A percentile compares a stretch with the other conserved stretches of the same genome.
These are phyloP conservation scores for Calidris pygmaea DNA, from an alignment of 2,113 vertebrate species.

Conservation along the genomic window DNA sequence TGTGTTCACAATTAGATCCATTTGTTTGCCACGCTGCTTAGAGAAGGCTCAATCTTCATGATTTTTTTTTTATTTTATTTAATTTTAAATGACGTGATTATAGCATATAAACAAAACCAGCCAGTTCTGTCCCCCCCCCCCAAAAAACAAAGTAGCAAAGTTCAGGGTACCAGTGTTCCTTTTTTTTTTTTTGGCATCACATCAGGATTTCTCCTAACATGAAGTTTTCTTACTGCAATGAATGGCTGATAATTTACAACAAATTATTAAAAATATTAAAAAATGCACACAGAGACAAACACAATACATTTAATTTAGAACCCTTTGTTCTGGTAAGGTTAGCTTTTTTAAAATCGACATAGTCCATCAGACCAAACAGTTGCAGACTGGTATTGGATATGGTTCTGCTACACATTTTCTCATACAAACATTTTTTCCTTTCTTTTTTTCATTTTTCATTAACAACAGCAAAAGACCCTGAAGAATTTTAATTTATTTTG, in stretches of 20 bases:
- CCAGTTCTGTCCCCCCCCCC: accelerated
- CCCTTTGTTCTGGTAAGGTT: neutral
- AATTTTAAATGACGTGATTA: neutral
- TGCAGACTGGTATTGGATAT: neutral
- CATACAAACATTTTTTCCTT: neutral
- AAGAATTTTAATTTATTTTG: neutral
- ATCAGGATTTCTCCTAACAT: neutral
- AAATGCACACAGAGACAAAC: neutral
- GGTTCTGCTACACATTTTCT: neutral
- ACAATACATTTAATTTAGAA: neutral
- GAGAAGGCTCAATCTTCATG: neutral
- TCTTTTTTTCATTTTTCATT: neutral
- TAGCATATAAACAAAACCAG: neutral
- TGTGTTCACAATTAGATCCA: neutral
- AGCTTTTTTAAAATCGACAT: neutral
- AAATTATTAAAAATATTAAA: neutral
- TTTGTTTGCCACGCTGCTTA: neutral
- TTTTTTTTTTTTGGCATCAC: neutral
- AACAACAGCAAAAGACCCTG: neutral
- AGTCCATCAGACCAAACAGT: neutral
- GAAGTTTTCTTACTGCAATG: neutral
- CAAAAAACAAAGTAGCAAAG: neutral
- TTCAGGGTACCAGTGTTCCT: neutral
- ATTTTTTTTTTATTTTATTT: neutral
- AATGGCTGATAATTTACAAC: neutral